Evolutionary conservation across 2,888 invertebrate species (phyloP).

Genomic region (Dyspetes luteomarginatus): DNA sequence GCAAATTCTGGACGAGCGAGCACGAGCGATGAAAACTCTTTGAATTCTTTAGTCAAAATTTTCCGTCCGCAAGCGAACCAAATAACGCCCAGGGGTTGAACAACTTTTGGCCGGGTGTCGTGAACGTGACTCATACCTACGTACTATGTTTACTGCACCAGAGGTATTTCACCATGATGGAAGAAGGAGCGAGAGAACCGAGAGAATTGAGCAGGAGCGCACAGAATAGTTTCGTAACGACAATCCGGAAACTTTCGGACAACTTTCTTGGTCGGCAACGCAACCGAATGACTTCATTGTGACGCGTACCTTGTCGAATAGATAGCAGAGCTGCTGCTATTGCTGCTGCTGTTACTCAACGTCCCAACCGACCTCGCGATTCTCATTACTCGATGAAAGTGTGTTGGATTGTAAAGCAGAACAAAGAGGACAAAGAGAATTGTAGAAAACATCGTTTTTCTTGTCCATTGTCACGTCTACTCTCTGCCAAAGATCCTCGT

Average conservation of each 20-base stretch:
- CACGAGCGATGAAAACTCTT: slow-evolving; percentile 5
- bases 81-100: slow-evolving; percentile 38
- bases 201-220: slow-evolving; percentile 27
- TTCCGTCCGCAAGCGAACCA: slow-evolving; percentile 31
- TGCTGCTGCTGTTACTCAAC: background rate
- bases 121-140: slow-evolving; percentile 17
- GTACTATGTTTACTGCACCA: slow-evolving; percentile 16
- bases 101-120: slow-evolving; percentile 29
- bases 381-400: slow-evolving; percentile 30
- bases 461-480: background rate
- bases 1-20: slow-evolving; percentile 36
- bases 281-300: slow-evolving; percentile 46
- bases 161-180: slow-evolving; percentile 32
- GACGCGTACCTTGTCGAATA: slow-evolving; percentile 15
- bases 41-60: slow-evolving; percentile 54
- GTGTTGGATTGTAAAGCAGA: background rate
- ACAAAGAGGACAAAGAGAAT: background rate
- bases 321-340: background rate
- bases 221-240: slow-evolving; percentile 60
- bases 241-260: slow-evolving; percentile 61
- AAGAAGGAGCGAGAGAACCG: background rate
- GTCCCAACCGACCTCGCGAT: background rate
- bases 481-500: background rate
- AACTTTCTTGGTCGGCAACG: slow-evolving; percentile 36
- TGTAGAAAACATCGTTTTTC: background rate